Evolutionary conservation across 1,140 invertebrate species (phyloP), one percentile per base, ranked within the genome.

Genomic region (Zaprionus vittiger): DNA sequence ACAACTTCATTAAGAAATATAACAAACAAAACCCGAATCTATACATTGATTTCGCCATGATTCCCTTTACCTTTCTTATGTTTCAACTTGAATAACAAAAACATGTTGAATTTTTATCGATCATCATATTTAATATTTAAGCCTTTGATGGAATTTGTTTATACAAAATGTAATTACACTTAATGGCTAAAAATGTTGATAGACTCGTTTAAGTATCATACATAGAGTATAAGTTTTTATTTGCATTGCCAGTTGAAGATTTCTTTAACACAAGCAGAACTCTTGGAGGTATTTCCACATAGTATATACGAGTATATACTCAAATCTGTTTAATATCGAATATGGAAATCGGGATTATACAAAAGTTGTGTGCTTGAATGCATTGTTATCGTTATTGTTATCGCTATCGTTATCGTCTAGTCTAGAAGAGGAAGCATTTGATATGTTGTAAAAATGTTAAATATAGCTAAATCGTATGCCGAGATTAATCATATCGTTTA

Each of bases 361-460:
- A 67, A 67, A 67, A 67, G 54, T 56, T 41, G 9, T 52, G 62
- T 14, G 41, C n/a, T 60, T 44, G 38, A 20, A 26, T n/a, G 47
- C 56, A 11, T 49, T 41, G 31, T 64, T 76, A n/a, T 69, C 20
- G 12, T 83, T 77, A 63, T 69, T 38, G 44, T 65, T 57, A 67
- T 78, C 60, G 72, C 9, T 49, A 49, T 49, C 49, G 59, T 80
- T 80, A 63, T 69, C 49, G 56, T 72, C 49, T 87, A 81, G 64
- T 67, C 83, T 87, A 89, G 67, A 79, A 72, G 74, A 91, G 90
- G 90, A 91, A 91, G 90, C 90, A 91, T 91, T 91, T 91, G 90
- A 91, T 91, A 91, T 91, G 90, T 91, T 91, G 89, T 91, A 91
- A 84, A 87, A 89, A 89, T 89, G 78, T 89, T 75, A 81, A 80